Base-by-base conservation (phyloP, 2,797 vertebrate species). In the Lepilemur septentrionalis region DNA sequence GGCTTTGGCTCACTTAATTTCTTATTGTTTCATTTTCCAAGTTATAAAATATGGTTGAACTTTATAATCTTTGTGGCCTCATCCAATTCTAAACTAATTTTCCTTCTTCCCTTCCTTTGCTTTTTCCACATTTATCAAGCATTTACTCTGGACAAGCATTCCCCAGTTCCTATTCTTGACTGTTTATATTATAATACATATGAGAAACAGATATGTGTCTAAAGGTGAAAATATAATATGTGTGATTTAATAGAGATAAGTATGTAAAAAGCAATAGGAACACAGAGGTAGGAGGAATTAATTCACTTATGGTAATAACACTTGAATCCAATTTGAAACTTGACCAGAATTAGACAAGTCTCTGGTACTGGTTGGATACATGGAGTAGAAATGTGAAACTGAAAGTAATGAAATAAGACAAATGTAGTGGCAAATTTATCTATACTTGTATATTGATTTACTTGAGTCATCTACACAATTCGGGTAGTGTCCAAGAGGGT, bases 41-140 rank as follows among this genome's bases (percentile, higher is more conserved):
- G 86, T 87, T 93, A 7, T 95, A 55, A 91, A 91, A 50, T 89
- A 18, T 15, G 38, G 9, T 91, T 96, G 84, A 70, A 82, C 13
- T 41, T 73, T n/a, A 85, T 73, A 12, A 50, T 55, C 5, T 63
- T 30, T 81, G 46, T 86, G n/a, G 38, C 20, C 11, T 73, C 41
- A 23, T 59, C 18, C 32, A 85, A 32, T 85, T 92, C 32, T 63
- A 79, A 94, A 75, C 22, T 35, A 38, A 57, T 84, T 89, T 93
- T 23, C 28, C 48, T 83, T 67, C 35, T 72, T 35, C 70, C 73
- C 32, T 72, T 78, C 12, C 18, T 94, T 89, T 87, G 5, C 28
- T 79, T 94, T 94, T 72, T 93, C 84, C 61, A n/a, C 2, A 57
- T 69, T 92, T 88, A 57, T 63, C 80, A 30, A 67, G 14, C 72